phyloP scores from a whole-genome alignment of 2,888 invertebrate genomes.

The Drosophila anomalata region DNA sequence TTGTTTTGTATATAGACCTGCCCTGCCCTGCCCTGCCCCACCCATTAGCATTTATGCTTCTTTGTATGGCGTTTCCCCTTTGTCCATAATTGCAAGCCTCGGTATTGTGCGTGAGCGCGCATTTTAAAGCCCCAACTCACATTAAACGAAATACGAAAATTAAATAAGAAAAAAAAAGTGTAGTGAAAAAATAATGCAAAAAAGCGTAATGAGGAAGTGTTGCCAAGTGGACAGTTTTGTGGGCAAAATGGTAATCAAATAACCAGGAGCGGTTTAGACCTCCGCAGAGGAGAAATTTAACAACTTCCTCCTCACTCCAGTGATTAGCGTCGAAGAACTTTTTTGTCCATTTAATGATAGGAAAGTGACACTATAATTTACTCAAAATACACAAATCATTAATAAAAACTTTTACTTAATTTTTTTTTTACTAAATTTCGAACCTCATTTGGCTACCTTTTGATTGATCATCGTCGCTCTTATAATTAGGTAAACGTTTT shows the following conservation, averaged over 20 bases:
- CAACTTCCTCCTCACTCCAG: conserved; percentile 20
- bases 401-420: conserved; percentile 39
- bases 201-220: conserved; percentile 69
- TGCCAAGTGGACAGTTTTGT: conserved; percentile 41
- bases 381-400: conserved; percentile 23
- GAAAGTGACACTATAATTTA: conserved; percentile 34
- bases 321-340: conserved; percentile 27
- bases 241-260: conserved; percentile 47
- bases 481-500: conserved; percentile 61
- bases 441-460: conserved; percentile 1
- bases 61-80: conserved; percentile 45
- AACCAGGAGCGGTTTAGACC: conserved; percentile 7
- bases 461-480: conserved; percentile 64
- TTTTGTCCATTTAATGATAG: conserved; percentile 21
- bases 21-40: conserved; percentile 32
- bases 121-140: conserved; percentile 45
- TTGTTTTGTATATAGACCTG: conserved; percentile 54
- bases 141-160: conserved; percentile 41
- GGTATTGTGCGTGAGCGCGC: conserved; percentile 60
- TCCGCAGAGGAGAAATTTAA: conserved; percentile 26
- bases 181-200: conserved; percentile 59
- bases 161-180: conserved; percentile 31
- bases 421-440: conserved; percentile 6
- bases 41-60: conserved; percentile 55
- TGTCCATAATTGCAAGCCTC: conserved; percentile 58